Evolutionary conservation across 2,113 vertebrate species (phyloP).

Genomic region (Catharus fuscescens): DNA sequence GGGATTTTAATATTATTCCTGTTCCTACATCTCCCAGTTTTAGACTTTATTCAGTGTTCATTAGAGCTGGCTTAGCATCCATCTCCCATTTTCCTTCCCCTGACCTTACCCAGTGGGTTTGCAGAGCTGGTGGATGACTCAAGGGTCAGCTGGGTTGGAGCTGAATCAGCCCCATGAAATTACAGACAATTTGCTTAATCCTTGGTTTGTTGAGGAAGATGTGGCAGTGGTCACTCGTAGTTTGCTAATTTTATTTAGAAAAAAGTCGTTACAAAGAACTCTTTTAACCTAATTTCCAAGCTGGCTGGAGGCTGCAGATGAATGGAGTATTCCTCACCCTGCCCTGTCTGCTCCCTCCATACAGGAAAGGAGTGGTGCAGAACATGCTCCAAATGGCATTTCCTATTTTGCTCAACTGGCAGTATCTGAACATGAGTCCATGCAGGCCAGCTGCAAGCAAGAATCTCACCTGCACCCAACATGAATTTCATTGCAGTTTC

Average conservation of each 20-base stretch:
- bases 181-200: background rate
- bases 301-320: slow-evolving; percentile 23
- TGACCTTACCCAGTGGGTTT: background rate
- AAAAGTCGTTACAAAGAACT: background rate
- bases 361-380: slow-evolving; percentile 78
- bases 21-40: background rate
- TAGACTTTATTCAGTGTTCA: background rate
- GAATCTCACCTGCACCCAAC: background rate
- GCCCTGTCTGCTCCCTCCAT: slow-evolving; percentile 46
- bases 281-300: slow-evolving; percentile 6
- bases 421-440: background rate
- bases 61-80: background rate
- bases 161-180: background rate
- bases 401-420: slow-evolving; percentile 72
- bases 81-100: background rate
- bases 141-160: background rate
- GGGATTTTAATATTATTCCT: background rate
- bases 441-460: background rate
- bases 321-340: slow-evolving; percentile 65
- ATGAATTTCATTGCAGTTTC: background rate
- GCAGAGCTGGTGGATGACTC: background rate
- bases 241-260: background rate
- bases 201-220: background rate
- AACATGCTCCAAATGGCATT: slow-evolving; percentile 67
- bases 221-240: background rate